Conservation (phyloP, 2,888 invertebrate species). For the Craniophora ligustri region DNA sequence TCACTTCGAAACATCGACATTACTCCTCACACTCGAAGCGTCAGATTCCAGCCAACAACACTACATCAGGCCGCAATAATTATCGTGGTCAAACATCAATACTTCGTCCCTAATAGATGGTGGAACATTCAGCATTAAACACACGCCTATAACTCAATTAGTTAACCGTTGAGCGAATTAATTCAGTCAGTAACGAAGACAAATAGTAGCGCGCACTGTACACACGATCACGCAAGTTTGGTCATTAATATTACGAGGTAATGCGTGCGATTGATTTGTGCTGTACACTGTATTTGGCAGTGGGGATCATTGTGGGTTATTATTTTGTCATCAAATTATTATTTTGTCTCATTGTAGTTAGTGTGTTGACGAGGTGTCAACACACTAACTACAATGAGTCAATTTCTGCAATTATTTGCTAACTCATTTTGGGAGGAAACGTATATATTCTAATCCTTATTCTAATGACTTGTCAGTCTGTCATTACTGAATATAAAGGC, state of each 20-base stretch:
- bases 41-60: constrained; percentile 25
- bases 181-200: constrained; percentile 55
- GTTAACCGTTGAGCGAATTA: constrained; percentile 53
- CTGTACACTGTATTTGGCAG: background rate
- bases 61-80: constrained; percentile 39
- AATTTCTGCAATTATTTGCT: no score
- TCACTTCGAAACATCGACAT: background rate
- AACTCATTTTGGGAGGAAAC: no score
- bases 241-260: constrained; percentile 47
- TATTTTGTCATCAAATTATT: background rate
- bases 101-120: constrained; percentile 43
- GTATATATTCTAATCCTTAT: no score
- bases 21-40: constrained; percentile 14
- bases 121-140: constrained; percentile 27
- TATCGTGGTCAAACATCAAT: constrained; percentile 47
- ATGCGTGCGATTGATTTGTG: constrained; percentile 43
- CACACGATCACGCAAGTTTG: constrained; percentile 38
- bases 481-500: no score
- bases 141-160: constrained; percentile 56
- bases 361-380: no score
- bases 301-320: constrained; percentile 4
- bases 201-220: constrained; percentile 46
- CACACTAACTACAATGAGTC: no score
- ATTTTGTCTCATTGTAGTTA: no score
- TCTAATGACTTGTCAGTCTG: no score